phyloP scores from a whole-genome alignment of 2,888 invertebrate species.

The Lasioglossum villosulum region DNA sequence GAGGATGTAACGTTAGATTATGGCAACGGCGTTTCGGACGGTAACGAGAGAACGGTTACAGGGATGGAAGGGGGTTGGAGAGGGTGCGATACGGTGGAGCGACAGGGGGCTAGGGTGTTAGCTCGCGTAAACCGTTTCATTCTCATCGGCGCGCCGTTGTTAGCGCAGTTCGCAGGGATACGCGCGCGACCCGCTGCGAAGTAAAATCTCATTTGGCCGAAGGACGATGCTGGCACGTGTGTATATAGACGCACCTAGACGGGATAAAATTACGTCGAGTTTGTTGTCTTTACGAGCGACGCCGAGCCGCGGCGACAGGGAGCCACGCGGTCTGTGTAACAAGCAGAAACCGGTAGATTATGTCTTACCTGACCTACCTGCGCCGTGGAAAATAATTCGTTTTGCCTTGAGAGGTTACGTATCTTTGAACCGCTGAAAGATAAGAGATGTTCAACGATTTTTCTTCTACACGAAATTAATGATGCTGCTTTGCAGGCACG shows the following conservation, averaged over 20 bases:
- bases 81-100: neutral
- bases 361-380: conserved; percentile 70
- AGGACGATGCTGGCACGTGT: conserved; percentile 58
- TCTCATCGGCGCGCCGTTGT: conserved; percentile 38
- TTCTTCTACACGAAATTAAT: neutral
- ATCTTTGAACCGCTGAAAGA: neutral
- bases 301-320: conserved; percentile 62
- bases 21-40: neutral
- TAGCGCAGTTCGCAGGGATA: conserved; percentile 39
- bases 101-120: conserved; percentile 15
- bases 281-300: conserved; percentile 77
- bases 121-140: conserved; percentile 61
- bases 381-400: conserved; percentile 47
- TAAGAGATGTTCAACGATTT: neutral
- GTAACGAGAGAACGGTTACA: neutral
- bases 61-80: neutral
- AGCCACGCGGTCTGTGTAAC: conserved; percentile 71
- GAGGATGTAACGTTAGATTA: conserved; percentile 21
- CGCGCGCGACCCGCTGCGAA: conserved; percentile 52
- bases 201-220: conserved; percentile 78
- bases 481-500: neutral
- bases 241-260: conserved; percentile 54
- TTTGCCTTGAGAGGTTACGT: conserved; percentile 30
- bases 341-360: conserved; percentile 77
- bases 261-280: conserved; percentile 78